Evolutionary conservation across 2,888 invertebrate genomes (phyloP).

Genomic region (Embidobia sp.): DNA sequence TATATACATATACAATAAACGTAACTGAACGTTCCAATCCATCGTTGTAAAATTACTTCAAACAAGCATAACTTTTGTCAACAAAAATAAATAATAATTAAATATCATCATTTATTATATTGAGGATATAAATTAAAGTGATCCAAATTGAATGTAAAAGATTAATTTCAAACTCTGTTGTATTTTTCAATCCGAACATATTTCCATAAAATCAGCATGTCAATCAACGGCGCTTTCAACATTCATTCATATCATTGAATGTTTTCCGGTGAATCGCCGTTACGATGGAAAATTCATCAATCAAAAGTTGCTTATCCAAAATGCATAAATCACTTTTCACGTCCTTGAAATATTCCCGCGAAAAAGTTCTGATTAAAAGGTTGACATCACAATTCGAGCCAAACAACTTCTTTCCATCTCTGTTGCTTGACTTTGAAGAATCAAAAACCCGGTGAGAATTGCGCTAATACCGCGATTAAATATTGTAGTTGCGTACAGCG

Average conservation of each 20-base stretch:
- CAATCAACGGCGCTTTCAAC: conserved; percentile 8
- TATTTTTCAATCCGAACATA: conserved; percentile 2
- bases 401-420: too few species aligned
- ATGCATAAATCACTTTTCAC: conserved; percentile 16
- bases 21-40: too few species aligned
- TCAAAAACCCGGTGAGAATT: too few species aligned
- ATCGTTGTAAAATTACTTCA: too few species aligned
- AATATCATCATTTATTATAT: too few species aligned
- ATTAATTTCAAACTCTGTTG: too few species aligned
- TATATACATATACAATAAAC: too few species aligned
- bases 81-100: too few species aligned
- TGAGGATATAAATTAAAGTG: too few species aligned
- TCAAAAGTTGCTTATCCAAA: conserved; percentile 31
- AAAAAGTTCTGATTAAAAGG: not conserved
- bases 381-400: too few species aligned
- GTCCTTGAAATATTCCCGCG: conserved; percentile 22
- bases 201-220: conserved; percentile 9
- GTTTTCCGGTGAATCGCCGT: not conserved
- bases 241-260: not conserved
- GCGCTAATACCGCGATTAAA: not conserved
- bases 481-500: not conserved
- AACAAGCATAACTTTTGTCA: too few species aligned
- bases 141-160: too few species aligned
- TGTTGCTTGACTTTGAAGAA: not conserved
- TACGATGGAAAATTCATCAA: conserved; percentile 27